Base-by-base conservation (phyloP, 2,113 vertebrate species). In the Lagopus muta region DNA sequence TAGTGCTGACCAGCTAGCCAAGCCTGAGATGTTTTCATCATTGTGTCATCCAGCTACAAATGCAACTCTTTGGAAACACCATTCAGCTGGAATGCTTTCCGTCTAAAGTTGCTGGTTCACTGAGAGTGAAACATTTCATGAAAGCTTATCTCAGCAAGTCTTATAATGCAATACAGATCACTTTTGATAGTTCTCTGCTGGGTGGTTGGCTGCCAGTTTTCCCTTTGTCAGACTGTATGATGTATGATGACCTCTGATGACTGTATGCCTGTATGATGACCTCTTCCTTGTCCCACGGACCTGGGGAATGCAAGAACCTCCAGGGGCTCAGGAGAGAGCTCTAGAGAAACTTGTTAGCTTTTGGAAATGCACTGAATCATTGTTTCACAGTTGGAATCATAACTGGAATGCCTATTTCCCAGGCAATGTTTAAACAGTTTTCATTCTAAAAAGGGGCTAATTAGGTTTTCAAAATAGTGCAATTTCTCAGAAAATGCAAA, bases 41-140 rank as follows among this genome's bases (percentile, higher is more conserved):
- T 82, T 73, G 84, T 88, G 60, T 91, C 78, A 95, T 92, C 60
- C 86, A 69, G 70, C 82, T 88, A 67, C 16, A 22, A 88, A 81
- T 43, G 52, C 76, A 67, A 74, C 70, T 92, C 69, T 92, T 64
- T 93, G 92, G 93, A 93, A 94, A 86, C 34, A 0, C 69, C 34
- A 43, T 83, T 88, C 82, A 75, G 28, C 34, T 95, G 93, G 83
- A 82, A 74, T 72, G 69, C 42, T 90, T 93, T 93, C 95, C 93
- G 90, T 90, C 86, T 83, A 27, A 92, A 94, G 57, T 86, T 95
- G 65, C 82, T 92, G 96, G 88, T 91, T 96, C 90, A 83, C 66
- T 88, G 90, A 88, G 61, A 92, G 70, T 78, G 90, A 93, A 95
- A 74, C 57, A 88, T 93, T 96, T 96, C 24, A 74, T 48, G 42